Percentiles rank a stretch among this genome's conserved stretches.
Evolutionary conservation across 2,113 vertebrate species (phyloP).

Genomic region (Microcebus lehilahytsara): DNA sequence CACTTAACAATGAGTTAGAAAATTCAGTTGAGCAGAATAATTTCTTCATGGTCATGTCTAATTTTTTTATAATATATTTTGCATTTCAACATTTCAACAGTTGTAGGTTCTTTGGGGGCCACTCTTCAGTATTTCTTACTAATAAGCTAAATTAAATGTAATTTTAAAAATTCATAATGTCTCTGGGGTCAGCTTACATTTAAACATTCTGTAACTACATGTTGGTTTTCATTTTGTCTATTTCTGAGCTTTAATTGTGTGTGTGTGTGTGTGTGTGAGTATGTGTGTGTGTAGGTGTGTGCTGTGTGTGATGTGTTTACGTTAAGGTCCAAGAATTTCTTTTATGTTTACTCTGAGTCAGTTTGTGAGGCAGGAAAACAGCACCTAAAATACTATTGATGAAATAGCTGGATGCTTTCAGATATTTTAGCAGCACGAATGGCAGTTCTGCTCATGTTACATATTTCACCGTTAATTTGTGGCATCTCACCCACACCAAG

Average conservation of each 20-base stretch:
- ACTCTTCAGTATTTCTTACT: background rate
- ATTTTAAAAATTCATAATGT: background rate
- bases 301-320: background rate
- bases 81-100: background rate
- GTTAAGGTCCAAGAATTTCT: background rate
- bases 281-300: background rate
- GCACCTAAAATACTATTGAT: background rate
- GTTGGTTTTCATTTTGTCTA: background rate
- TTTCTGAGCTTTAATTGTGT: background rate
- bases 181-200: background rate
- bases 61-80: background rate
- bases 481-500: background rate
- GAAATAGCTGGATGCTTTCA: background rate
- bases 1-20: background rate
- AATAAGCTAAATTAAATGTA: background rate
- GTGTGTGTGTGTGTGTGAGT: background rate
- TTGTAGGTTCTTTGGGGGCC: background rate
- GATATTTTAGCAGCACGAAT: background rate
- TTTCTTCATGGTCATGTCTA: background rate
- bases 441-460: background rate
- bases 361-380: background rate
- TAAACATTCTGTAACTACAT: background rate
- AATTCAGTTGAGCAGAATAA: background rate
- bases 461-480: background rate
- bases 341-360: background rate